Evolutionary conservation across 1,140 invertebrate species (phyloP).

Genomic region (Drosophila fuyamai): DNA sequence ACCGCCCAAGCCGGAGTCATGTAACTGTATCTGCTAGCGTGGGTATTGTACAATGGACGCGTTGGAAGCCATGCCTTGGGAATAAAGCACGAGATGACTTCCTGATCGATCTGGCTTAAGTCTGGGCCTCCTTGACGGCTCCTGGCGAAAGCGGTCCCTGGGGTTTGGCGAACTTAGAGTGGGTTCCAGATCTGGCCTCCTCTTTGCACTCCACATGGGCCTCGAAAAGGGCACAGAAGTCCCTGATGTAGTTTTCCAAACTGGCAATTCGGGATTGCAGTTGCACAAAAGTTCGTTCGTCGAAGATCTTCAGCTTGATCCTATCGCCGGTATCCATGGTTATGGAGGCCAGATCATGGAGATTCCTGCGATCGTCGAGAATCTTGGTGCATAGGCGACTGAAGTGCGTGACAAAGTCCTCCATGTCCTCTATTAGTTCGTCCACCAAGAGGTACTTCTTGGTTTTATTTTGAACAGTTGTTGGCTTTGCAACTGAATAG

Average conservation of each 20-base stretch:
- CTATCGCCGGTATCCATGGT: slow-evolving; percentile 29
- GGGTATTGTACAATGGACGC: slow-evolving; percentile 33
- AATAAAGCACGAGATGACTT: slow-evolving; percentile 42
- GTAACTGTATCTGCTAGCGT: slow-evolving; percentile 23
- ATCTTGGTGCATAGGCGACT: slow-evolving; percentile 14
- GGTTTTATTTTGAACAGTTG: background rate
- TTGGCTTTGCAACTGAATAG: slow-evolving; percentile 10
- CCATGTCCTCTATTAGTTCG: slow-evolving; percentile 38
- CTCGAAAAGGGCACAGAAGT: slow-evolving; percentile 44
- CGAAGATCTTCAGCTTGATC: slow-evolving; percentile 43
- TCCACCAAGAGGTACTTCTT: slow-evolving; percentile 12
- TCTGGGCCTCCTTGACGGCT: slow-evolving; percentile 5
- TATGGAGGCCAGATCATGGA: slow-evolving; percentile 20
- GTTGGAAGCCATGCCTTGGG: slow-evolving; percentile 32
- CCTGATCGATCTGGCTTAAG: slow-evolving; percentile 43
- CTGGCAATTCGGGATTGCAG: slow-evolving; percentile 14
- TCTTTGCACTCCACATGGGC: slow-evolving; percentile 1
- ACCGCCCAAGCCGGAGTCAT: slow-evolving; percentile 31
- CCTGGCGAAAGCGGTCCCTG: background rate
- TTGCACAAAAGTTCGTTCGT: slow-evolving; percentile 33
- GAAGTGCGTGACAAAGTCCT: slow-evolving; percentile 22
- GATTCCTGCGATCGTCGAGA: slow-evolving; percentile 14
- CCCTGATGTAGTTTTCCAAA: slow-evolving; percentile 12
- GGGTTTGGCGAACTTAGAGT: background rate
- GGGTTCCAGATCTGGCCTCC: background rate